A percentile compares a stretch with the other conserved stretches of the same genome.
phyloP scores from a whole-genome alignment of 2,888 invertebrate species.

The Cotesia congregata region DNA sequence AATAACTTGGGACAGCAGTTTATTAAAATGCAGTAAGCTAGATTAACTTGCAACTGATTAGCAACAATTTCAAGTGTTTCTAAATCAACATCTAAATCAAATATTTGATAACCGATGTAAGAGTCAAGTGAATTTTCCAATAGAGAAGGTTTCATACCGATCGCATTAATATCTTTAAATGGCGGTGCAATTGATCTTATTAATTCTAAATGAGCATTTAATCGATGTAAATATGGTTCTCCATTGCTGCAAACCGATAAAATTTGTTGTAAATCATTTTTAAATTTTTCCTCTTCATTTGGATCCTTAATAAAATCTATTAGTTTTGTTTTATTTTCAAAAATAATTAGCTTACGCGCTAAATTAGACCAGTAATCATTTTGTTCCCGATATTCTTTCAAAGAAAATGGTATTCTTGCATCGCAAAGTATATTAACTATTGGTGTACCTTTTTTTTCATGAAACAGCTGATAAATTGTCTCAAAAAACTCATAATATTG shows the following conservation, averaged over 20 bases:
- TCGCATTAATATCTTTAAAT: conserved; percentile 31
- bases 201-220: conserved; percentile 56
- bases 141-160: conserved; percentile 44
- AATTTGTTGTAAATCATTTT: conserved; percentile 48
- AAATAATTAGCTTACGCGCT: conserved; percentile 45
- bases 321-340: conserved; percentile 36
- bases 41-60: conserved; percentile 79
- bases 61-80: conserved; percentile 80
- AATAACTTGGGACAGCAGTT: conserved; percentile 81
- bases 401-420: conserved; percentile 54
- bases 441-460: conserved; percentile 52
- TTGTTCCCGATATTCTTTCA: conserved; percentile 55
- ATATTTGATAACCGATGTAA: conserved; percentile 72
- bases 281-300: conserved; percentile 37
- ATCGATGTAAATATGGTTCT: conserved; percentile 54
- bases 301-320: conserved; percentile 21
- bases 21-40: conserved; percentile 80
- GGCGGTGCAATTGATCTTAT: conserved; percentile 56
- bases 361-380: conserved; percentile 59
- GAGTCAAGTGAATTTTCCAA: conserved; percentile 54
- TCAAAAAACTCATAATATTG: conserved; percentile 55
- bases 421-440: conserved; percentile 56
- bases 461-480: conserved; percentile 54
- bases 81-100: conserved; percentile 78
- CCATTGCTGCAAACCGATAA: conserved; percentile 50